Conservation (phyloP, 2,888 invertebrate genomes). For the Leptopilina drosophilae region DNA sequence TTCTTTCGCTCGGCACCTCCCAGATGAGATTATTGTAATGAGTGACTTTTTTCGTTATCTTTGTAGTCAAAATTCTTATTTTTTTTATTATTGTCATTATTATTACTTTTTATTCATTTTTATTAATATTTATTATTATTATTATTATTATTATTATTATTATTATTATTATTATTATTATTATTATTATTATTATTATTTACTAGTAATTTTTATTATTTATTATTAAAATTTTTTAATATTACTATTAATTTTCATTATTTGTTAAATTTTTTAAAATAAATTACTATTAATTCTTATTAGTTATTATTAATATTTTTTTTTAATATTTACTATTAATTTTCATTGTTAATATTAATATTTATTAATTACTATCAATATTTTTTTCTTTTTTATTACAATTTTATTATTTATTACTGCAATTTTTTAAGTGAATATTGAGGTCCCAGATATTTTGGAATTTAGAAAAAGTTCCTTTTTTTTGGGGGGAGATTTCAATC, state of each 20-base stretch:
- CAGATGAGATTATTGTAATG: conserved; percentile 46
- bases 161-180: too few species aligned
- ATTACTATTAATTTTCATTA: too few species aligned
- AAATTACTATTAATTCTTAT: background rate
- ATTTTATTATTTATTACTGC: background rate
- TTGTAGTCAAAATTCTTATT: background rate
- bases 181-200: too few species aligned
- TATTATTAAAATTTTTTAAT: too few species aligned
- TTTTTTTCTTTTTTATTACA: background rate
- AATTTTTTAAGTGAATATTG: conserved; percentile 10
- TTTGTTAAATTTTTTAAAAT: too few species aligned
- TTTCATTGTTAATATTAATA: background rate
- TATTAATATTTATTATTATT: background rate
- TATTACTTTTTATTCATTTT: too few species aligned
- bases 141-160: background rate
- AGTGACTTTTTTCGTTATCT: background rate
- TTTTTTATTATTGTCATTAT: too few species aligned
- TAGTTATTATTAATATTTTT: background rate
- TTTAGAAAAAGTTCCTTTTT: background rate
- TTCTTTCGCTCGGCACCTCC: conserved; percentile 62
- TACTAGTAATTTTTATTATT: background rate
- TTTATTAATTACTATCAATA: background rate
- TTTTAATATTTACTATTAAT: too few species aligned
- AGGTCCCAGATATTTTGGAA: conserved; percentile 35
- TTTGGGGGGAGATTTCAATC: background rate